Evolutionary conservation across 2,888 invertebrate species (phyloP).

Genomic region (Nycteola revayana): DNA sequence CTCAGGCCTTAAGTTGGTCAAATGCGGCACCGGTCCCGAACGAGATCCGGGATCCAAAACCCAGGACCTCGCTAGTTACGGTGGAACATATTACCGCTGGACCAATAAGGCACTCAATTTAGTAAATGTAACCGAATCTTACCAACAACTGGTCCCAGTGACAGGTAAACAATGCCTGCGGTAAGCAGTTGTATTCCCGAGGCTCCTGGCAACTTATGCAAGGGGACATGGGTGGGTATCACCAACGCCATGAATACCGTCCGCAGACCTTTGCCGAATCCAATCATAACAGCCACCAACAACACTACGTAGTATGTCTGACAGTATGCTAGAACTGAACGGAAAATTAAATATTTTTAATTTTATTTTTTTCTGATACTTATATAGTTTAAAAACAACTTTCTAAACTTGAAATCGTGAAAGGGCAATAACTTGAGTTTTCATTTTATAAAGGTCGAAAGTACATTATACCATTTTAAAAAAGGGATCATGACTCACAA

Average conservation of each 20-base stretch:
- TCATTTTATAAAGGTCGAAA: background rate
- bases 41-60: too few relatives aligned
- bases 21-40: too few relatives aligned
- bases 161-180: conserved; percentile 84
- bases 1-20: too few relatives aligned
- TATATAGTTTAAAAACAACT: background rate
- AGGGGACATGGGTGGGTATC: conserved; percentile 86
- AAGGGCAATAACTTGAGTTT: too few relatives aligned
- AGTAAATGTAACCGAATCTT: too few relatives aligned
- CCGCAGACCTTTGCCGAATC: conserved; percentile 86
- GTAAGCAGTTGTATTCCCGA: conserved; percentile 86
- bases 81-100: too few relatives aligned
- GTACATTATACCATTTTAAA: background rate
- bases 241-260: conserved; percentile 89
- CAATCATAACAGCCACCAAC: conserved; percentile 84
- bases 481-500: too few relatives aligned
- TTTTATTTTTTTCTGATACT: background rate
- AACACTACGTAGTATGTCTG: conserved; percentile 80
- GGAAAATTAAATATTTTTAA: conserved; percentile 18
- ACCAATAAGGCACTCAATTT: too few relatives aligned
- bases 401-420: too few relatives aligned
- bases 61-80: too few relatives aligned
- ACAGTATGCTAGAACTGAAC: conserved; percentile 83
- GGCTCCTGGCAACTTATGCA: conserved; percentile 86
- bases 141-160: conserved; percentile 86